Percentiles rank a stretch among this genome's conserved stretches.
Evolutionary conservation across 1,140 invertebrate genomes (phyloP).

Genomic region (Homalodisca vitripennis): DNA sequence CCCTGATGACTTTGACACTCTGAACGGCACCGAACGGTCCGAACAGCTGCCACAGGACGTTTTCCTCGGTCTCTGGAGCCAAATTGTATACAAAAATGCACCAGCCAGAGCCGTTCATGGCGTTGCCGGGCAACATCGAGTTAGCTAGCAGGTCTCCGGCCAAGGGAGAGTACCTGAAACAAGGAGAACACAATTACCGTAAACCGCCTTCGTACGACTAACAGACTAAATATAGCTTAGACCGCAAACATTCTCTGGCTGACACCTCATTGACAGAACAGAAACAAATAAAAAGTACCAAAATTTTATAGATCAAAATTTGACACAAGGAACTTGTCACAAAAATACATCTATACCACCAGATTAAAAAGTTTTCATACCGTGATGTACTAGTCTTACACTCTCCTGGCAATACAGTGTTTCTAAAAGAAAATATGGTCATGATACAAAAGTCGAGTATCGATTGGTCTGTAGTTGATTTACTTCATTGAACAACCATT

Average conservation of each 20-base stretch:
- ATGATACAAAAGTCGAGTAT: too few species aligned
- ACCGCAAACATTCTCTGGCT: neutral
- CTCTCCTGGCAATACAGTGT: too few species aligned
- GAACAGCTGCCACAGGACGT: slow-evolving; percentile 97
- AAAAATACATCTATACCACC: too few species aligned
- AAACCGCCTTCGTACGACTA: neutral
- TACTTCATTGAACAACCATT: too few species aligned
- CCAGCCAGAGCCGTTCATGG: slow-evolving; percentile 86
- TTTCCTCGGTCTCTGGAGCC: slow-evolving; percentile 97
- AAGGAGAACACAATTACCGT: neutral
- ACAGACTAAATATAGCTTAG: neutral
- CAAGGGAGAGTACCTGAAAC: slow-evolving; percentile 86
- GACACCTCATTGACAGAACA: neutral
- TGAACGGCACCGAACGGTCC: slow-evolving; percentile 98
- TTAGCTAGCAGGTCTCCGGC: slow-evolving; percentile 89
- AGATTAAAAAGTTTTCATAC: too few species aligned
- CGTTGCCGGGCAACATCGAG: slow-evolving; percentile 79
- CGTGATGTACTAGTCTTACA: too few species aligned
- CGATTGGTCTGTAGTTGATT: too few species aligned
- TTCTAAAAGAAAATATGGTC: too few species aligned
- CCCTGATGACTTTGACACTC: slow-evolving; percentile 96
- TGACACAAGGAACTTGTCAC: too few species aligned
- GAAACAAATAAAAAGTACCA: neutral
- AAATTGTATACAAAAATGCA: slow-evolving; percentile 99
- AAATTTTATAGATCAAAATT: neutral